Conservation (phyloP, 2,113 vertebrate genomes). For the Takifugu flavidus region DNA sequence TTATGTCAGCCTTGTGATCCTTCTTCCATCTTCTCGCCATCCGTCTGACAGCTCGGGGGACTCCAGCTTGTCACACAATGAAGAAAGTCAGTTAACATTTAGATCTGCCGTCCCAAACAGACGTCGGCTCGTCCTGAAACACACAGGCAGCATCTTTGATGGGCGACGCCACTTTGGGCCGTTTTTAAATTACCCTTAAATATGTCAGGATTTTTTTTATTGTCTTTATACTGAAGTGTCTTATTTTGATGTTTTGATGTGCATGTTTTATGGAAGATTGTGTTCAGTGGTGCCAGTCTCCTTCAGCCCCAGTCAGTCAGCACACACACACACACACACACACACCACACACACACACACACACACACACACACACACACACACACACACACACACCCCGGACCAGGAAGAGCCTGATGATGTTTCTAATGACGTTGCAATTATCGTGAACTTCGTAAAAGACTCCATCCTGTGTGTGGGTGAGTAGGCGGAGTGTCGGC, state of each 20-base stretch:
- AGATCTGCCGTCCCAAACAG: conserved; percentile 10
- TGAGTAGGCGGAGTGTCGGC: conserved; percentile 11
- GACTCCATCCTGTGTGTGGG: conserved; percentile 8
- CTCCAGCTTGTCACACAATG: conserved; percentile 28
- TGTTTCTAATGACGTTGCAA: conserved; percentile 14
- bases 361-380: too few species aligned
- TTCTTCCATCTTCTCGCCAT: conserved; percentile 30
- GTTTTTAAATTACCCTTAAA: conserved; percentile 11
- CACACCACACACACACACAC: too few species aligned
- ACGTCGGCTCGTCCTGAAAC: conserved; percentile 43
- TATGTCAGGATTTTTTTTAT: conserved; percentile 32
- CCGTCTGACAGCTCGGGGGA: conserved; percentile 36
- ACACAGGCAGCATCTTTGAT: conserved; percentile 7
- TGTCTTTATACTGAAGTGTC: conserved; percentile 44
- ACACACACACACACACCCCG: neutral
- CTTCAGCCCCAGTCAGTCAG: neutral
- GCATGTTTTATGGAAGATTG: conserved; percentile 36
- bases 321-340: too few species aligned
- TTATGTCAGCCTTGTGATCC: conserved; percentile 32
- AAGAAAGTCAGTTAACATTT: conserved; percentile 30
- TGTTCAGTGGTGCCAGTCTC: conserved; percentile 49
- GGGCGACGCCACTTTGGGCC: neutral
- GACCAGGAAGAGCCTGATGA: conserved; percentile 29
- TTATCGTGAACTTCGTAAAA: conserved; percentile 12
- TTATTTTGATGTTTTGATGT: conserved; percentile 29